Evolutionary conservation across 2,797 vertebrate species (phyloP), one percentile per base, ranked within the genome.

Genomic region (Tragopan temminckii): DNA sequence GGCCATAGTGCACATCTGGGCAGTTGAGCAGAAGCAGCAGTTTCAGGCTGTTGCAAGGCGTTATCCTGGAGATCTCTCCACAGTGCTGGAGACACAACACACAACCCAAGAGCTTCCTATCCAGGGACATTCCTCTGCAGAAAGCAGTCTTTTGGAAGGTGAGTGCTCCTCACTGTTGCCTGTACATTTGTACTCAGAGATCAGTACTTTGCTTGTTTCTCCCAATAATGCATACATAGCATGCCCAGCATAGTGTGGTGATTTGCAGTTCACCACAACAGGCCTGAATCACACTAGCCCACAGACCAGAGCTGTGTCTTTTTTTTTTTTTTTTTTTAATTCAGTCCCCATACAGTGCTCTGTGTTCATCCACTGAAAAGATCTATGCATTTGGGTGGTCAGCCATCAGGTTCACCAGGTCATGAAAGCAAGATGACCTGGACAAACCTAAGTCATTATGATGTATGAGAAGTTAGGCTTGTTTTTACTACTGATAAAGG

Each of bases 251-350:
- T 71, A 70, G 53, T 1, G 3, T 42, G 61, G 48, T 67, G 52
- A 61, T 64, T 45, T 48, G 27, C 52, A 35, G 17, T 15, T n/a
- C 67, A 7, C 85, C 45, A 50, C 2, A 7, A 3, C 75, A 55
- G 33, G 76, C 42, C 43, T 87, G 76, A 87, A 66, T 80, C 68
- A 74, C 33, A 45, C 0, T 21, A 27, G 36, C 45, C 52, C 42
- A 11, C 1, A 11, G 46, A 16, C 61, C n/a, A 75, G 79, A 8
- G 17, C 38, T 13, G 5, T 0, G 0, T 68, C 57, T 29, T 20
- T 14, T 52, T 52, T 52, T 27, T 25, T 50, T 50, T 13, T 27
- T 25, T 14, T 29, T 48, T 72, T 75, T 48, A 48, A 24, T 69
- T 43, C n/a, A 36, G 1, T 79, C 19, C 31, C 33, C 38, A 8